These are phyloP conservation scores for Micrasema longulum DNA, from an alignment of 1,140 invertebrate species.

Conservation along the genomic window DNA sequence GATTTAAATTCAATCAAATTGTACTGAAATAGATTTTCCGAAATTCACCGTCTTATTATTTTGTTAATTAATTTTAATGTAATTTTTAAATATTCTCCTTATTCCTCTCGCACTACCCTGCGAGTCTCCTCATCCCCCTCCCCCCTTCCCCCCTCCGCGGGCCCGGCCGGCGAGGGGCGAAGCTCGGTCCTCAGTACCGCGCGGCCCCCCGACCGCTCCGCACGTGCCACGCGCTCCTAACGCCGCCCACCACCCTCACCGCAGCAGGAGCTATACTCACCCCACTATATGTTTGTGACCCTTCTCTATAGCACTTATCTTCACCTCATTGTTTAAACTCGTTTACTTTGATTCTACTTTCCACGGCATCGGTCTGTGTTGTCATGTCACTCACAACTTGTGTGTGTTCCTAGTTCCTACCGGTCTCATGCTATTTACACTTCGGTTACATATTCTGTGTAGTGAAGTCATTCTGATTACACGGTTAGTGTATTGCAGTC, in stretches of 20 bases:
- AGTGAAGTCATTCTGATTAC: background rate
- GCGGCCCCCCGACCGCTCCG: slow-evolving; percentile 32
- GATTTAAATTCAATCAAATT: background rate
- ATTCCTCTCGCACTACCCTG: background rate
- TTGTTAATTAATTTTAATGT: background rate
- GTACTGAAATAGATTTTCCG: background rate
- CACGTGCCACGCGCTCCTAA: slow-evolving; percentile 18
- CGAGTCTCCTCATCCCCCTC: background rate
- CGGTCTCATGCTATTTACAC: slow-evolving; percentile 1
- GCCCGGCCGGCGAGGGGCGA: background rate
- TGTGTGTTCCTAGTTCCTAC: background rate
- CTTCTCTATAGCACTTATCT: slow-evolving; percentile 18
- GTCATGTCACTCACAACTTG: background rate
- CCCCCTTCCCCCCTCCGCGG: background rate
- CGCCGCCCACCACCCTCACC: background rate
- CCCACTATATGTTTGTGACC: slow-evolving; percentile 31
- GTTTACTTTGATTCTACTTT: slow-evolving; percentile 12
- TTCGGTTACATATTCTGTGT: background rate
- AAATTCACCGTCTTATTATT: background rate
- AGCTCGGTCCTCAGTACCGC: slow-evolving; percentile 15
- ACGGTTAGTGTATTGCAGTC: no score
- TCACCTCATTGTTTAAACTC: slow-evolving; percentile 18
- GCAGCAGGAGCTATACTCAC: slow-evolving; percentile 27
- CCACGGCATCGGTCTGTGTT: slow-evolving; percentile 10
- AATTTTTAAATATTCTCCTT: background rate